Base-by-base conservation (phyloP, 23 tunicate genomes). In the Phallusia fumigata region DNA sequence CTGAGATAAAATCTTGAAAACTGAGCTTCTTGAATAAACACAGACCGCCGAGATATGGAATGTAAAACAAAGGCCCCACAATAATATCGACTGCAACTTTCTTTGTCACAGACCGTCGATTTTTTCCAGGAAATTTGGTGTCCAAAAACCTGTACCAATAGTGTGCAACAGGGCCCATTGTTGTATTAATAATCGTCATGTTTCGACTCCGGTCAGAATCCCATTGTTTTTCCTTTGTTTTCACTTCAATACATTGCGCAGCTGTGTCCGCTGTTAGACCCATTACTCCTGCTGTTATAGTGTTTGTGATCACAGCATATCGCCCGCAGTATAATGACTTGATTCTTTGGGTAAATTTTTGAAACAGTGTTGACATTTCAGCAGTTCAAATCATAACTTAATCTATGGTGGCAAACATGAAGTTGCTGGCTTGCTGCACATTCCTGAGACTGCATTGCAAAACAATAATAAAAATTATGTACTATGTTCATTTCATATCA, bases 61-160 rank as follows among this genome's bases (percentile, higher is more conserved):
- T 24, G 28, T 58, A 58, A 24, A 58, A 58, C 13, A 58, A 21
- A 24, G 97, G 97, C 12, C 89, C 84, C 31, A 83, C 77, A 15
- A 78, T 22, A 5, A 88, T 24, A 77, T 92, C 97, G 31, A 88
- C 15, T 11, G 52, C 53, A 30, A 88, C 80, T 80, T 92, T 92
- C 52, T 45, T 84, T n/a, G 77, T 31, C 18, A 92, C 76, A 8
- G 65, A 53, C 31, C 28, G n/a, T n/a, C 53, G 75, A 33, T 84
- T 40, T 80, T 85, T 84, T 0, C 93, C 93, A 10, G 93, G 90
- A 82, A 80, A 88, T 77, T 74, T 85, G 6, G 65, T 53, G 65
- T 93, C 98, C 33, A 93, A 53, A 82, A 88, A 89, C 24, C 86
- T 64, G 73, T 93, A 93, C 98, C 98, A 93, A 49, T 64, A 81